Evolutionary conservation across 2,888 invertebrate species (phyloP).

Genomic region (Allophyes oxyacanthae): DNA sequence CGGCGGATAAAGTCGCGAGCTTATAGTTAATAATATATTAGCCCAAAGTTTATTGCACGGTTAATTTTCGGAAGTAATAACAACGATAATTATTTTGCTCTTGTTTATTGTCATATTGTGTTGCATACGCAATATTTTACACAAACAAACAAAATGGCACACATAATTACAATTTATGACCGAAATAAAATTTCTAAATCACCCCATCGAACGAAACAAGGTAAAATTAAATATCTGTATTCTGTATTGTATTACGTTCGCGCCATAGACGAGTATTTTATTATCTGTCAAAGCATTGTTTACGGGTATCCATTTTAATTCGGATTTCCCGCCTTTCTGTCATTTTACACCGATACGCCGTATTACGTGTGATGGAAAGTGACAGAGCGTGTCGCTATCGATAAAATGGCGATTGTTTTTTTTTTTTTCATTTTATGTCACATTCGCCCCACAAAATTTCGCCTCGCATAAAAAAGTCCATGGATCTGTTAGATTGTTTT

Average conservation of each 20-base stretch:
- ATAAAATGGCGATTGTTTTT: neutral
- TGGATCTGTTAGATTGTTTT: too few relatives aligned
- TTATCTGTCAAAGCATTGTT: slow-evolving; percentile 70
- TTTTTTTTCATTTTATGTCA: too few relatives aligned
- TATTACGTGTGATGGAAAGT: slow-evolving; percentile 46
- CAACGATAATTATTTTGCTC: slow-evolving; percentile 21
- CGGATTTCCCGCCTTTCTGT: slow-evolving; percentile 73
- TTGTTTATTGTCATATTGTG: slow-evolving; percentile 29
- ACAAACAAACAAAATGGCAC: slow-evolving; percentile 24
- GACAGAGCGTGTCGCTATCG: neutral
- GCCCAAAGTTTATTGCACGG: slow-evolving; percentile 21
- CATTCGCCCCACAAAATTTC: too few relatives aligned
- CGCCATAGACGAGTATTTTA: slow-evolving; percentile 69
- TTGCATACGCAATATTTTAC: slow-evolving; percentile 20
- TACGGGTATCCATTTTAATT: slow-evolving; percentile 70
- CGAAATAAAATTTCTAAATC: slow-evolving; percentile 48
- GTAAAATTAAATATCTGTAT: slow-evolving; percentile 61
- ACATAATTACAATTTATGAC: slow-evolving; percentile 37
- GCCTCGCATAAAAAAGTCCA: too few relatives aligned
- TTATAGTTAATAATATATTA: too few relatives aligned
- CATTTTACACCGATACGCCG: slow-evolving; percentile 67
- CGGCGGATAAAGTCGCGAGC: too few relatives aligned
- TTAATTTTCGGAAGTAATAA: slow-evolving; percentile 16
- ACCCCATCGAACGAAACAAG: slow-evolving; percentile 58
- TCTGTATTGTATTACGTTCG: slow-evolving; percentile 66